A percentile compares a stretch with the other conserved stretches of the same genome.
Evolutionary conservation across 1,140 invertebrate genomes (phyloP).

Genomic region (Zophobas atratus): DNA sequence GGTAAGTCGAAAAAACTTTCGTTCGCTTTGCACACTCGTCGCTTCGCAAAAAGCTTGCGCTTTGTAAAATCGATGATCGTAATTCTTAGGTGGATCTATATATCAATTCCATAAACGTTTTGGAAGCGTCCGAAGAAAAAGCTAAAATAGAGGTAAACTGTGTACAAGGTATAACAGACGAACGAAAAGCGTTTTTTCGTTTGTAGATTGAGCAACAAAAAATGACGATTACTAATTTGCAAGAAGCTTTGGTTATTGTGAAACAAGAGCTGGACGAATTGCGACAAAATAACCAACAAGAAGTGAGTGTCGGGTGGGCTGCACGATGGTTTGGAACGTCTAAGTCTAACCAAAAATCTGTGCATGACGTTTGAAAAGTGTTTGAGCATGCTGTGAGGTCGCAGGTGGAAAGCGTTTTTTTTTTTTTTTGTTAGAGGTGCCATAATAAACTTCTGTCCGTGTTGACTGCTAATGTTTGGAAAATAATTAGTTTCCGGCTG

Average conservation of each 20-base stretch:
- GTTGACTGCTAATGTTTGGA: too few relatives aligned
- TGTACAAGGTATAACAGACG: conserved; percentile 6
- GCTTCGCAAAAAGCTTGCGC: conserved; percentile 40
- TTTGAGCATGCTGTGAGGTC: background rate
- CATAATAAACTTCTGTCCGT: too few relatives aligned
- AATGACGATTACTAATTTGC: conserved; percentile 62
- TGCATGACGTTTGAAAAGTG: conserved; percentile 63
- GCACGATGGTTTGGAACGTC: conserved; percentile 61
- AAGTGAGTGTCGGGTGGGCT: conserved; percentile 65
- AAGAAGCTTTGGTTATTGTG: conserved; percentile 60
- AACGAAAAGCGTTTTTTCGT: conserved; percentile 19
- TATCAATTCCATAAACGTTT: conserved; percentile 61
- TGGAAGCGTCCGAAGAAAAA: conserved; percentile 62
- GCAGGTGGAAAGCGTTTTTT: background rate
- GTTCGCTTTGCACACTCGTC: background rate
- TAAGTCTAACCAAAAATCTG: conserved; percentile 57
- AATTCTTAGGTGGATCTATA: conserved; percentile 62
- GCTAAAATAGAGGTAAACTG: conserved; percentile 60
- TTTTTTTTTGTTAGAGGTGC: too few relatives aligned
- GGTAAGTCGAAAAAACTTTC: conserved; percentile 54
- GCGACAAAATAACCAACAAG: conserved; percentile 58
- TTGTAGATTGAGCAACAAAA: conserved; percentile 62
- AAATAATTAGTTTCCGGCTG: background rate
- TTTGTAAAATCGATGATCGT: conserved; percentile 35
- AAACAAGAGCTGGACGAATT: conserved; percentile 64